Base-by-base conservation (phyloP, 2,113 vertebrate genomes). In the Oreochromis aureus region DNA sequence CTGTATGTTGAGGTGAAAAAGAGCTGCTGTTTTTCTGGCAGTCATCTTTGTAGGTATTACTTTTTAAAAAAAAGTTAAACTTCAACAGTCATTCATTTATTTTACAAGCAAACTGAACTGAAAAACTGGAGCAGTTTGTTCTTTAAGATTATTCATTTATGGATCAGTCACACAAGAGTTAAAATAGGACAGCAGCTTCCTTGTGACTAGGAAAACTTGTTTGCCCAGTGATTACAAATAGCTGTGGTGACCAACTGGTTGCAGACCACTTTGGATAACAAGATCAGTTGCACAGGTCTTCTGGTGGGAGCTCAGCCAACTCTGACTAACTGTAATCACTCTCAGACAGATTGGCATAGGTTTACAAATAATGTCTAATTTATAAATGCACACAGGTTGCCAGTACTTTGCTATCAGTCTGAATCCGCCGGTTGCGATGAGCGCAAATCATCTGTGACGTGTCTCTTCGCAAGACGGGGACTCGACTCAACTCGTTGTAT, bases 181-280 rank as follows among this genome's bases (percentile, higher is more conserved):
- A 73, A 73, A 18, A 46, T 73, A 46, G 69, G 22, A 73, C 22
- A 27, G 22, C 69, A 46, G 6, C n/a, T 1, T 73, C 8, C 22
- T 73, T 46, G 22, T 48, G 1, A 2, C 22, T 73, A 73, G 69
- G 69, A 73, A 46, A 27, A 73, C 22, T 27, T 18, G 63, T 46
- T 46, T 73, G 41, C 41, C 8, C 22, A 27, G 15, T 46, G 22
- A 46, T 10, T 48, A 6, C 69, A 48, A 76, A 46, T 30, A 19
- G 24, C 44, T 46, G n/a, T 16, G n/a, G n/a, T 22, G 12, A 1
- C 3, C 66, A 44, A 16, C n/a, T 71, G 39, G 39, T 71, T 71
- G 39, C 12, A 44, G 66, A 44, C 39, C n/a, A 71, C 0, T 0
- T 71, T 71, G 5, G n/a, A 44, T 0, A 15, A 9, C 30, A 41